Evolutionary conservation across 2,113 vertebrate species (phyloP).

Genomic region (Nettapus auritus): DNA sequence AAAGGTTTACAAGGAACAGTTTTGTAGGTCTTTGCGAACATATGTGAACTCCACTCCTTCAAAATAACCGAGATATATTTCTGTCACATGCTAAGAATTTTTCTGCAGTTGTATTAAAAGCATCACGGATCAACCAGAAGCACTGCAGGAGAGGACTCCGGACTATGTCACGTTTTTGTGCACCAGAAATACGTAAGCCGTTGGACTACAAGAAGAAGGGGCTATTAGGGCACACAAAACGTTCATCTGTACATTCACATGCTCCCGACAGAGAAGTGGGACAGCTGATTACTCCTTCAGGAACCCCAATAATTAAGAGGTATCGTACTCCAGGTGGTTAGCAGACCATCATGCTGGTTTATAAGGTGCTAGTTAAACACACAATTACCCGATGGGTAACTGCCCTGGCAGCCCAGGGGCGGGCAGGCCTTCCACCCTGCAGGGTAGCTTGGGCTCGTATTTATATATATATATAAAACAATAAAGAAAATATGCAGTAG

Average conservation of each 20-base stretch:
- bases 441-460: no score
- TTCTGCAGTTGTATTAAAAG: not conserved
- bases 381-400: no score
- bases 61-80: not conserved
- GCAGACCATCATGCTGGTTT: not conserved
- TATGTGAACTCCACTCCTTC: not conserved
- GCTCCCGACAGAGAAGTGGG: not conserved
- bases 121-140: not conserved
- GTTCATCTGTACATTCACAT: not conserved
- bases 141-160: not conserved
- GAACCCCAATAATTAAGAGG: not conserved
- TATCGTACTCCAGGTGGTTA: not conserved
- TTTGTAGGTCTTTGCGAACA: not conserved
- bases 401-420: not conserved
- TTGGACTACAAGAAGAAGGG: not conserved
- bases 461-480: not conserved
- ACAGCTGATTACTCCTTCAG: not conserved
- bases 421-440: not conserved
- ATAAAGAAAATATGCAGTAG: not conserved
- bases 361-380: not conserved
- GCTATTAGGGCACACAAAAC: not conserved
- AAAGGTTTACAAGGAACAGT: not conserved
- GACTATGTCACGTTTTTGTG: not conserved
- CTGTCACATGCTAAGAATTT: not conserved
- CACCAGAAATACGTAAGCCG: not conserved